These are phyloP conservation scores for Leiothrix lutea DNA, from an alignment of 2,113 vertebrate species.

Conservation along the genomic window DNA sequence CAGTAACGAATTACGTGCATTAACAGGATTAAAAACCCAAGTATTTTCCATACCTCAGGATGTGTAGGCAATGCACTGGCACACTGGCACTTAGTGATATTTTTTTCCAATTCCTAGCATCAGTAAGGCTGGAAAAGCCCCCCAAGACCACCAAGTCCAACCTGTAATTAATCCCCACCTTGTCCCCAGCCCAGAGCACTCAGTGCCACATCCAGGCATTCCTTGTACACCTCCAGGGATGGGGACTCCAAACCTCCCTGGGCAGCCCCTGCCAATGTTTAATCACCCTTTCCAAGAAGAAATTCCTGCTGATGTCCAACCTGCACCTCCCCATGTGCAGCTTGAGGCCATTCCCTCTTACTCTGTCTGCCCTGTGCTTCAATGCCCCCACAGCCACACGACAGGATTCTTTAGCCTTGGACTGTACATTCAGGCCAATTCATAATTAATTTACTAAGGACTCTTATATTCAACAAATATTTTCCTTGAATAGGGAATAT, in stretches of 20 bases:
- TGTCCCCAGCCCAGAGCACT: neutral
- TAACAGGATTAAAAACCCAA: neutral
- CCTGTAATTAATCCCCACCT: neutral
- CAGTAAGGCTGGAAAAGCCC: neutral
- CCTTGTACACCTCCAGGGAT: neutral
- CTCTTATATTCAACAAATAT: neutral
- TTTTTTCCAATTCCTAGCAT: neutral
- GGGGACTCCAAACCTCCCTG: neutral
- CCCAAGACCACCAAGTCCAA: neutral
- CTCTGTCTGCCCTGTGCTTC: neutral
- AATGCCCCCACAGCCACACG: neutral
- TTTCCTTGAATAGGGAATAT: neutral
- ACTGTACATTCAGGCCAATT: neutral
- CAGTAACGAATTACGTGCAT: neutral
- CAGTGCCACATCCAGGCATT: neutral
- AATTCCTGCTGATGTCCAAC: neutral
- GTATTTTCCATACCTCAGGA: neutral
- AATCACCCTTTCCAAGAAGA: fast-evolving
- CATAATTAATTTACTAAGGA: neutral
- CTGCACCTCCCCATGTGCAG: neutral
- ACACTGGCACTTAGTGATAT: neutral
- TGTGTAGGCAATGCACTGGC: neutral
- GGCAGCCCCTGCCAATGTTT: neutral
- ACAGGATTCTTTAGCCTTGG: neutral
- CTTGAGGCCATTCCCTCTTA: neutral